phyloP scores from a whole-genome alignment of 2,888 invertebrate genomes.

The Brachyptera risi region DNA sequence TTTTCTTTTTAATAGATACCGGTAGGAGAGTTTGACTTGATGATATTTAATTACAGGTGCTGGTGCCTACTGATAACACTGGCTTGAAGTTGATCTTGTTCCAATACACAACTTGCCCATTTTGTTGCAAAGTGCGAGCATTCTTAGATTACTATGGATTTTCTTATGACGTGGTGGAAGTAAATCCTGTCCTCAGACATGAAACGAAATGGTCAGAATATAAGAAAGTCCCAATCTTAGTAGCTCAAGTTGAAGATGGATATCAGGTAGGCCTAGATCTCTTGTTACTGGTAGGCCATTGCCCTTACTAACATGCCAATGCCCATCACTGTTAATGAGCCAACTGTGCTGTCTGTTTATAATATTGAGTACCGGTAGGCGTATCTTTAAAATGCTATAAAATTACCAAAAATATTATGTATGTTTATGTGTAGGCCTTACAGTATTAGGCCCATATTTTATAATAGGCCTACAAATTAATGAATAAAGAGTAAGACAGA shows the following conservation, averaged over 20 bases:
- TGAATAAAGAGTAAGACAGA: too few species aligned
- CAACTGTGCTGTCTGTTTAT: too few species aligned
- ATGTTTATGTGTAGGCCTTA: too few species aligned
- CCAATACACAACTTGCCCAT: constrained; percentile 97
- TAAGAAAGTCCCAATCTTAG: constrained; percentile 90
- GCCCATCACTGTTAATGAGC: too few species aligned
- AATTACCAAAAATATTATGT: too few species aligned
- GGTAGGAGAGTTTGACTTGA: not conserved
- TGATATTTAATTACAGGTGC: constrained; percentile 50
- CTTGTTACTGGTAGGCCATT: not conserved
- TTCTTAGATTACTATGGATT: constrained; percentile 90
- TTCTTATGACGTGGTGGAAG: constrained; percentile 94
- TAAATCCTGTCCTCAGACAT: constrained; percentile 89
- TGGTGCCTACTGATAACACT: constrained; percentile 59
- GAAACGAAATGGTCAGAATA: constrained; percentile 92
- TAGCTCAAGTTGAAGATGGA: constrained; percentile 64
- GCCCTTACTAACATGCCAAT: not conserved
- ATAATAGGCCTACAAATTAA: too few species aligned
- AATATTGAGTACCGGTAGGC: too few species aligned
- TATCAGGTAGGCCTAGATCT: constrained; percentile 61
- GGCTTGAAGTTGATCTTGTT: constrained; percentile 81
- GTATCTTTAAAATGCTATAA: too few species aligned
- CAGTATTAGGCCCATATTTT: too few species aligned
- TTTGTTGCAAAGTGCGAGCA: constrained; percentile 91
- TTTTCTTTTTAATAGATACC: not conserved